Evolutionary conservation across 1,140 invertebrate species (phyloP).

Genomic region (Centruroides sculpturatus): DNA sequence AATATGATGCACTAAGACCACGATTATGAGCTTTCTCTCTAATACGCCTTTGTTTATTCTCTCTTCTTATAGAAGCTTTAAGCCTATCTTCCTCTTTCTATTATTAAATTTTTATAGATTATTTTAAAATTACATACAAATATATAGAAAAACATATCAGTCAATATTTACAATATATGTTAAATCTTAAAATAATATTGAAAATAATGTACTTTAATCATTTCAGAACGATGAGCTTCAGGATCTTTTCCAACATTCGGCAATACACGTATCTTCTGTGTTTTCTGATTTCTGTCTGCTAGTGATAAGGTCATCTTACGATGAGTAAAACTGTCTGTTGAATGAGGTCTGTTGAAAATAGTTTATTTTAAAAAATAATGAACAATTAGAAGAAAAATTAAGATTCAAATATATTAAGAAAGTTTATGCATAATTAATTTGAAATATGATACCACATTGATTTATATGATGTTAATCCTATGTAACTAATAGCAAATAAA

Average conservation of each 20-base stretch:
- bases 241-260: slow-evolving; percentile 88
- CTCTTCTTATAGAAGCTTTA: slow-evolving; percentile 61
- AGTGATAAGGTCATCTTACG: slow-evolving; percentile 96
- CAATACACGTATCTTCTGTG: slow-evolving; percentile 89
- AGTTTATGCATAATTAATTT: neutral
- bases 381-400: neutral
- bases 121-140: no score
- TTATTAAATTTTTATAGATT: neutral
- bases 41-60: slow-evolving; percentile 44
- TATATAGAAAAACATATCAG: no score
- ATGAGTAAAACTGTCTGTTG: slow-evolving; percentile 96
- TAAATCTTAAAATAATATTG: no score
- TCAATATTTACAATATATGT: no score
- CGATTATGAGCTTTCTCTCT: slow-evolving; percentile 40
- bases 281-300: slow-evolving; percentile 92
- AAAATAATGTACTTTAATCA: slow-evolving; percentile 56
- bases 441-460: no score
- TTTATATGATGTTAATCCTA: no score
- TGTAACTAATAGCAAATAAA: no score
- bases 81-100: slow-evolving; percentile 90
- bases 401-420: neutral
- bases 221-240: slow-evolving; percentile 72
- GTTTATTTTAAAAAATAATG: neutral
- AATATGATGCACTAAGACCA: slow-evolving; percentile 39
- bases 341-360: slow-evolving; percentile 51